Evolutionary conservation across 2,113 vertebrate genomes (phyloP).

Genomic region (Synodontis membranacea): DNA sequence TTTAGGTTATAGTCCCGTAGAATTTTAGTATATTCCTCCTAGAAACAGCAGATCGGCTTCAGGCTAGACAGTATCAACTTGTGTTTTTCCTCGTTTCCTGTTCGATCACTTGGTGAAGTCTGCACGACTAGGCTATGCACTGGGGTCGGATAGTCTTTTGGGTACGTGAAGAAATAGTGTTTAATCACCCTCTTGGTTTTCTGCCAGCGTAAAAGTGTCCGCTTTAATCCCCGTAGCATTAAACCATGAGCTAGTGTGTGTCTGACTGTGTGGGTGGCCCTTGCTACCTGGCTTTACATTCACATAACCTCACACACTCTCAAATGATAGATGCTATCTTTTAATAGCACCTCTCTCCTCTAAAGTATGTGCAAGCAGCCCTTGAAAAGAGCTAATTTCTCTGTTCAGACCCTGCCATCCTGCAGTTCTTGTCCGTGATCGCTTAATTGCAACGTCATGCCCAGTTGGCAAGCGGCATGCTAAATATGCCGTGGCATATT

Average conservation of each 20-base stretch:
- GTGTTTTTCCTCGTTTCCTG: background rate
- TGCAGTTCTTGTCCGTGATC: slow-evolving; percentile 21
- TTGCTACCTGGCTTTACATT: slow-evolving; percentile 19
- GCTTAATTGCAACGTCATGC: slow-evolving; percentile 41
- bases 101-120: background rate
- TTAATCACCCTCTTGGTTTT: slow-evolving; percentile 41
- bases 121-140: background rate
- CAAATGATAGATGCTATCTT: slow-evolving; percentile 38
- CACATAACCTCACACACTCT: slow-evolving; percentile 21
- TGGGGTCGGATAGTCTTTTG: slow-evolving; percentile 31
- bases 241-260: slow-evolving; percentile 3
- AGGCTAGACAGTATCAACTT: background rate
- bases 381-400: slow-evolving; percentile 40
- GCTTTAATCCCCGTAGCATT: slow-evolving; percentile 17
- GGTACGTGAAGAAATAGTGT: slow-evolving; percentile 37
- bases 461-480: slow-evolving; percentile 34
- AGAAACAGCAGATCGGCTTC: background rate
- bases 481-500: slow-evolving; percentile 26
- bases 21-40: background rate
- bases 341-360: slow-evolving; percentile 32
- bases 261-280: slow-evolving; percentile 8
- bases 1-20: background rate
- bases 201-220: slow-evolving; percentile 30
- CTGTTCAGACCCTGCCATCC: slow-evolving; percentile 21
- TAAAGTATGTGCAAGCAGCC: slow-evolving; percentile 38